Conservation (phyloP, 2,113 vertebrate species). For the Sakesphorus luctuosus region DNA sequence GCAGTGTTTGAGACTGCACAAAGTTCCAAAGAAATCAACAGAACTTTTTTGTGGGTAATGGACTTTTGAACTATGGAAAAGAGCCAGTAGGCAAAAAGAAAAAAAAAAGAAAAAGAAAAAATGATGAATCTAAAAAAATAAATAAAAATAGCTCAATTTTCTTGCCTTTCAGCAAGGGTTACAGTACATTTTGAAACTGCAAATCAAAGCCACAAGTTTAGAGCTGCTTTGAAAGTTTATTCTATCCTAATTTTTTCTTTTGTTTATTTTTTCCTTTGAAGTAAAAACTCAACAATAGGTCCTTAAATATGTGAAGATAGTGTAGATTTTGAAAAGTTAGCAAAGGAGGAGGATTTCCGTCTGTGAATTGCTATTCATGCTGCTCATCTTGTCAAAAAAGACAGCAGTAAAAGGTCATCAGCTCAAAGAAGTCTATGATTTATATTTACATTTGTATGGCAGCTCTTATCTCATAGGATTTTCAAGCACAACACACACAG, state of each 20-base stretch:
- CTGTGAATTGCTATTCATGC: background rate
- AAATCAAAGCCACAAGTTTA: background rate
- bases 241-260: background rate
- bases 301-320: background rate
- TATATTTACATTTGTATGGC: slow-evolving; percentile 1
- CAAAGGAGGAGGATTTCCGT: background rate
- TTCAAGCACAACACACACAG: background rate
- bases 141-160: background rate
- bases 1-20: background rate
- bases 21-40: background rate
- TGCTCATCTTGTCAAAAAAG: slow-evolving; percentile 16
- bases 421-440: slow-evolving; percentile 11
- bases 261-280: slow-evolving; percentile 19
- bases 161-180: background rate
- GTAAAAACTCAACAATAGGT: background rate
- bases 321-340: slow-evolving; percentile 1
- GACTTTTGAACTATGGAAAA: background rate
- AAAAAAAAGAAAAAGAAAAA: background rate
- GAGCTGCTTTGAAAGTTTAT: slow-evolving; percentile 21
- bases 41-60: background rate
- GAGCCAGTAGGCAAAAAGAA: rapidly evolving
- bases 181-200: background rate
- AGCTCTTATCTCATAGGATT: slow-evolving; percentile 14
- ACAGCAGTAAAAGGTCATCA: background rate
- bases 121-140: background rate